Percentiles rank a stretch among this genome's conserved stretches.
phyloP scores from a whole-genome alignment of 2,797 vertebrate genomes.

The Tokudaia muenninki region DNA sequence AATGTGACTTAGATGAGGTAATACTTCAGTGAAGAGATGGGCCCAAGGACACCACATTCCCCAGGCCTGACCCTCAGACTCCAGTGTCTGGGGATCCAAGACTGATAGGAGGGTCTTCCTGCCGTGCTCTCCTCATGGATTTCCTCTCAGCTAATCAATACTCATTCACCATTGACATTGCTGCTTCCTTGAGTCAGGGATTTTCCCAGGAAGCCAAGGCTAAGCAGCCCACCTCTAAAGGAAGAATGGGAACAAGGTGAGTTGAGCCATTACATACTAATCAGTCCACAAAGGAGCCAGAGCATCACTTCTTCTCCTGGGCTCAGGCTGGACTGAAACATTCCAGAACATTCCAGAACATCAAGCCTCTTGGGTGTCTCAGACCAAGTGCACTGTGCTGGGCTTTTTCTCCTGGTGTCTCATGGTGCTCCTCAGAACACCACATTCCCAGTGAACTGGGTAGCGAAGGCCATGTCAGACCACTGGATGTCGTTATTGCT shows the following conservation, averaged over 20 bases:
- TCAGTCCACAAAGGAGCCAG: fast-evolving
- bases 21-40: not conserved
- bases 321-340: fast-evolving
- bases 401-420: fast-evolving
- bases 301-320: no score
- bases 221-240: fast-evolving
- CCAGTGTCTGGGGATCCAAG: not conserved
- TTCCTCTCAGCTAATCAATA: conserved; percentile 69
- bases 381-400: fast-evolving
- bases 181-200: fast-evolving
- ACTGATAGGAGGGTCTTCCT: not conserved
- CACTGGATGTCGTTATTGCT: fast-evolving
- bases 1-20: not conserved
- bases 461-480: fast-evolving
- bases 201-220: fast-evolving
- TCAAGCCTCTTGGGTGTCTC: not conserved
- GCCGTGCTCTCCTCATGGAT: conserved; percentile 61
- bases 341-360: not conserved
- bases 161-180: not conserved
- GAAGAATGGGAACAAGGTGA: fast-evolving
- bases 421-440: fast-evolving
- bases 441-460: not conserved
- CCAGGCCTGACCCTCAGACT: not conserved
- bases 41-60: no score
- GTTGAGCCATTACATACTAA: no score